A percentile compares a stretch with the other conserved stretches of the same genome.
phyloP scores from a whole-genome alignment of 2,797 vertebrate species.

The Gorsachius magnificus region DNA sequence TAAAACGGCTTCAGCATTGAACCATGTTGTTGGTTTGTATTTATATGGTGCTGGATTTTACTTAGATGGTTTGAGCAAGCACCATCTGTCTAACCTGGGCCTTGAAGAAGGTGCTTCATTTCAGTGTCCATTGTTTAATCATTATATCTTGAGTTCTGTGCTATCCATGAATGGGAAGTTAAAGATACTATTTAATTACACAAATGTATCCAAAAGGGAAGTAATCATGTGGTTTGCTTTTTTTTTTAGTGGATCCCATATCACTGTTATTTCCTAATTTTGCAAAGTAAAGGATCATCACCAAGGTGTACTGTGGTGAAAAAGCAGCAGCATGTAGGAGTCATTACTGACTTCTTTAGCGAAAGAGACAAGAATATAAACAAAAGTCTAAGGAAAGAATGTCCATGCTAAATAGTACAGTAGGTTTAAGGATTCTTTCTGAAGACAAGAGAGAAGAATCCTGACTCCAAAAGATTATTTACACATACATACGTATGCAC shows the following conservation, averaged over 20 bases:
- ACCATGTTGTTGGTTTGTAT: background rate
- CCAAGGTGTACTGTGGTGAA: background rate
- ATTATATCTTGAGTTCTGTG: background rate
- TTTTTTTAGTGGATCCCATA: background rate
- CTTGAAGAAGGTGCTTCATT: background rate
- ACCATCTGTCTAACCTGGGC: background rate
- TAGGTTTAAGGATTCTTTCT: background rate
- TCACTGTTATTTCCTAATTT: background rate
- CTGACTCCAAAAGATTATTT: background rate
- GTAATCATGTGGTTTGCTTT: background rate
- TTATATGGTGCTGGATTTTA: background rate
- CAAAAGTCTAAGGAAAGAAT: background rate
- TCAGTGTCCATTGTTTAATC: background rate
- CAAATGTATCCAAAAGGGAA: background rate
- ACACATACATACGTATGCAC: rapidly evolving
- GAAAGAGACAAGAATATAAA: background rate
- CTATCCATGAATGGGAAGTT: background rate
- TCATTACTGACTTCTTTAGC: background rate
- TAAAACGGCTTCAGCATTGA: background rate
- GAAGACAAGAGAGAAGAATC: background rate
- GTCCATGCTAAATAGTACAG: background rate
- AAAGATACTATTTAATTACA: background rate
- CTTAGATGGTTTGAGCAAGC: background rate
- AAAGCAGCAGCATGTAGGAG: background rate
- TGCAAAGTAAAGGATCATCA: background rate